Conservation (phyloP, 1,140 invertebrate genomes). For the Odontomachus brunneus region DNA sequence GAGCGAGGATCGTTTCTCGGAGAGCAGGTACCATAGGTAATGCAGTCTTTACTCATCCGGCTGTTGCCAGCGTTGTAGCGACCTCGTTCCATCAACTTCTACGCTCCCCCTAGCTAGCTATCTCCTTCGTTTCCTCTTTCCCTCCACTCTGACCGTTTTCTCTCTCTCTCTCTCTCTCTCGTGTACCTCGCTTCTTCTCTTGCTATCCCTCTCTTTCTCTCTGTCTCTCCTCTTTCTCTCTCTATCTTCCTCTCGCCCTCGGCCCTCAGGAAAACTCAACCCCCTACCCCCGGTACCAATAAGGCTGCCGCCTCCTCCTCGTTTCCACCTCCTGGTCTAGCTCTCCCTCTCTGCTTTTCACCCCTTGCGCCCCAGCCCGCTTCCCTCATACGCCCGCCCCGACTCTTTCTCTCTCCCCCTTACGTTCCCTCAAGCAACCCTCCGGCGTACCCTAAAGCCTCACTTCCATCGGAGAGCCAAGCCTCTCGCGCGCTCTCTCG, state of each 20-base stretch:
- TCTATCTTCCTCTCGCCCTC: conserved; percentile 73
- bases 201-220: conserved; percentile 51
- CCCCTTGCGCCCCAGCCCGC: conserved; percentile 48
- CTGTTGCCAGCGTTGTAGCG: conserved; percentile 82
- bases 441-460: conserved; percentile 59
- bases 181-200: conserved; percentile 56
- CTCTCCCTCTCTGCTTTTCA: conserved; percentile 66
- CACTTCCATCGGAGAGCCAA: conserved; percentile 55
- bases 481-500: conserved; percentile 79
- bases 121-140: conserved; percentile 55
- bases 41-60: conserved; percentile 81
- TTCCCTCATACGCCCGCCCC: conserved; percentile 60
- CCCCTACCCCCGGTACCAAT: conserved; percentile 80
- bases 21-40: conserved; percentile 79
- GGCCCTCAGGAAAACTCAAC: conserved; percentile 82
- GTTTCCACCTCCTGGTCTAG: conserved; percentile 59
- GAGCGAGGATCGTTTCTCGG: conserved; percentile 71
- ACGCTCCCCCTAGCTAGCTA: conserved; percentile 65
- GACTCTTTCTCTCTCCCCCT: conserved; percentile 40
- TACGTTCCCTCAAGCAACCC: conserved; percentile 58
- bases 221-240: conserved; percentile 58
- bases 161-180: conserved; percentile 71
- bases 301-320: conserved; percentile 78
- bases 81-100: conserved; percentile 82
- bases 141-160: conserved; percentile 38